Percentiles rank a stretch among this genome's conserved stretches.
Conservation (phyloP, 2,113 vertebrate genomes). For the Corythaeola cristata region DNA sequence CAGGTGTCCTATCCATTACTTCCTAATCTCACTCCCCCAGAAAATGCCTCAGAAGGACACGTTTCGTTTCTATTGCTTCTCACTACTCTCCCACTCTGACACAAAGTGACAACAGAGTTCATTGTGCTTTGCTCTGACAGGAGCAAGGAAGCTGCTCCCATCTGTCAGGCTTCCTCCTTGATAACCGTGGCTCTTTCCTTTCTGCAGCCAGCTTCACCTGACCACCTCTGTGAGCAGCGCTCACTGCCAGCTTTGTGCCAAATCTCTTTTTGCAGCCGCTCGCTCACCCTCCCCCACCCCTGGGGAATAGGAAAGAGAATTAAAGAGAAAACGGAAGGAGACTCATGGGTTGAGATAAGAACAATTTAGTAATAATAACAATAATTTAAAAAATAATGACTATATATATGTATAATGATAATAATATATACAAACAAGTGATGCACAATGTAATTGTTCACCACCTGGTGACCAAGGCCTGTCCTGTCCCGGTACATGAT, state of each 20-base stretch:
- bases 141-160: not conserved
- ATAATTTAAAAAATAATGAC: no score
- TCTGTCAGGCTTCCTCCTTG: not conserved
- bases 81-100: not conserved
- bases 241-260: not conserved
- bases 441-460: no score
- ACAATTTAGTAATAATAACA: no score
- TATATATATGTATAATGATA: no score
- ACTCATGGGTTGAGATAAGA: no score
- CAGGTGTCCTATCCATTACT: not conserved
- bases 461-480: no score
- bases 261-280: not conserved
- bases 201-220: not conserved
- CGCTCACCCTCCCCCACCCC: no score
- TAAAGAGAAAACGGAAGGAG: no score
- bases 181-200: not conserved
- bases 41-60: not conserved
- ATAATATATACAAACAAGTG: no score
- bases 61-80: not conserved
- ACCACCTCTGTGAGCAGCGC: not conserved
- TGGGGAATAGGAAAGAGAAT: no score
- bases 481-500: no score
- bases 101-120: not conserved
- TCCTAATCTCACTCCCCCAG: not conserved
- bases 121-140: not conserved